These are phyloP conservation scores for Idaea dimidiata DNA, from an alignment of 2,888 invertebrate genomes.

Conservation along the genomic window DNA sequence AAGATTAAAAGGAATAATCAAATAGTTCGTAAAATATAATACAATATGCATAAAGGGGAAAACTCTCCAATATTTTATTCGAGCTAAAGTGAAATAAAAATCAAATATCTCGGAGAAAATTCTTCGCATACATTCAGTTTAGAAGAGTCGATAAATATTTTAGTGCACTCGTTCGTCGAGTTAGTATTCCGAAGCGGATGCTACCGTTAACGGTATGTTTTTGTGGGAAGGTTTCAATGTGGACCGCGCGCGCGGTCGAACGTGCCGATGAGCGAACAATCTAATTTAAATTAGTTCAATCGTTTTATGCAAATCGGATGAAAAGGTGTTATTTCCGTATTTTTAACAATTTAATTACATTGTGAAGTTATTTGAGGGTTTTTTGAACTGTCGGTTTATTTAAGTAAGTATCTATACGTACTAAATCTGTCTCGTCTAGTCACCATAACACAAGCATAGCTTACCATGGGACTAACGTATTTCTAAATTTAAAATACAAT, in stretches of 20 bases:
- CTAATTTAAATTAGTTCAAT: background rate
- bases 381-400: too few species aligned
- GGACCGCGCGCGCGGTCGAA: background rate
- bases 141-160: constrained; percentile 17
- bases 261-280: background rate
- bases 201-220: background rate
- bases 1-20: constrained; percentile 10
- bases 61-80: constrained; percentile 9
- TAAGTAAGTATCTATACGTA: too few species aligned
- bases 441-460: too few species aligned
- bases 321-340: background rate
- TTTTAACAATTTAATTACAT: background rate
- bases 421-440: too few species aligned
- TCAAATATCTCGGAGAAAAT: constrained; percentile 6
- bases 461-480: too few species aligned
- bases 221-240: background rate
- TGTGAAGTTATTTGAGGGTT: background rate
- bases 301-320: background rate
- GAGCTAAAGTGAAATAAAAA: constrained; percentile 1
- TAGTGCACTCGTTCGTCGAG: constrained; percentile 7
- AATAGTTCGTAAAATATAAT: constrained; percentile 18
- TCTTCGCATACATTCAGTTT: background rate
- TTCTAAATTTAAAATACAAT: too few species aligned
- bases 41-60: constrained; percentile 1
- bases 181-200: constrained; percentile 9